Base-by-base conservation (phyloP, 2,888 invertebrate species). In the Xestia rhomboidea region DNA sequence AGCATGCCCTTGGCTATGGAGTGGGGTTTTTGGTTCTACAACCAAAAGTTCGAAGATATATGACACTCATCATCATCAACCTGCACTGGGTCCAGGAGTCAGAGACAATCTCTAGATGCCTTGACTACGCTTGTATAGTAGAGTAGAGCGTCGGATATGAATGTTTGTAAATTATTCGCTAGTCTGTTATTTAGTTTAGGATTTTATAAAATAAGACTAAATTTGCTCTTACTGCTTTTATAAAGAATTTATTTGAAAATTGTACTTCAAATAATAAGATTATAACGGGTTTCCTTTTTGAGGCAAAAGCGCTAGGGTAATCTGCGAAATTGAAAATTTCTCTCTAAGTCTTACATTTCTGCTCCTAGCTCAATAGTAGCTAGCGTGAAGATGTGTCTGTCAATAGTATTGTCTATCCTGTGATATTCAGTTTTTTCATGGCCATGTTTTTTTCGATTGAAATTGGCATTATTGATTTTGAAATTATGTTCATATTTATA, bases 401-500 rank as follows among this genome's bases (percentile, higher is more conserved):
- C 41, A 77, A 70, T 73, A 78, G 82, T 86, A 84, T 86, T 86
- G 78, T 73, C 41, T 68, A 75, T 73, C 70, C 78, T 87, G 88
- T 86, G 83, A 83, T 88, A 83, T 74, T 79, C 46, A 66, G 76
- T 77, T 86, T 62, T 76, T 68, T 73, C 38, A 57, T 60, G 27
- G 60, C 27, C 8, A 60, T 30, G 24, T 38, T n/a, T 38, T 41
- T 70, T 44, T 70, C 18, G n/a, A 8, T 41, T n/a, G 68, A 62
- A 76, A 69, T 79, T 79, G 67, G 41, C 73, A 75, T 81, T 87
- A 88, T 88, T 90, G 84, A 88, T 90, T 89, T 87, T 21, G 63
- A 73, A 88, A 87, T 82, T 84, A 71, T 86, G 70, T 76, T 80
- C 85, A 57, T 63, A 81, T 73, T 82, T 60, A 76, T 83, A 78